Base-by-base conservation (phyloP, 2,797 vertebrate species). In the Sandelia bainsii region DNA sequence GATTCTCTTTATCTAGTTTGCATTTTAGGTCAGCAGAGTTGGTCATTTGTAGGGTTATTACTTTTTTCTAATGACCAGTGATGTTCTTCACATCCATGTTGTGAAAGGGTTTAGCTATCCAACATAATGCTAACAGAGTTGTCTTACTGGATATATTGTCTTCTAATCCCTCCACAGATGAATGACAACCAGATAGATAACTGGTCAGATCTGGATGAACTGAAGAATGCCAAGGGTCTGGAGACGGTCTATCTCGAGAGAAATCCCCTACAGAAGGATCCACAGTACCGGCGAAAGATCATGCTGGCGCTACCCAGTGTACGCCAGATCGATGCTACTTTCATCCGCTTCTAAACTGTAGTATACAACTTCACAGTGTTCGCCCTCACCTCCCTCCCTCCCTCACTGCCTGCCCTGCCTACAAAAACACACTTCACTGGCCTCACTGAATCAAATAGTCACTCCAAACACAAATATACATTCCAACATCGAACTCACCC, bases 321-420 rank as follows among this genome's bases (percentile, higher is more conserved):
- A 29, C 96, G 96, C 91, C 98, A 99, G 94, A 99, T 99, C 0
- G 98, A 99, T 0, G 98, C 98, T 73, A 98, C 98, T 0, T 99
- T 97, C 68, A 98, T 99, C 77, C 93, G 98, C 80, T 99, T 99
- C 94, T 99, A 94, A 98, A 78, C 73, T 27, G 68, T 68, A 73
- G 80, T 17, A 48, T 75, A 67, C 53, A 6, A 37, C 76, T 53
- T 70, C 74, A 79, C 75, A 80, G 82, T 90, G 89, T 88, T 79
- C 59, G 34, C 71, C 69, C 67, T 54, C 70, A 40, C 60, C 52
- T 19, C 62, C 25, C 71, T 45, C 25, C 56, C 46, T 19, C 62
- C 25, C 71, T 45, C 29, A 51, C 46, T 34, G 68, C 78, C 67
- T 42, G 58, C 62, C 78, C 75, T 1, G 34, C 73, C 46, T 39